Conservation (phyloP, 2,888 invertebrate genomes). For the Dastarcus helophoroides region DNA sequence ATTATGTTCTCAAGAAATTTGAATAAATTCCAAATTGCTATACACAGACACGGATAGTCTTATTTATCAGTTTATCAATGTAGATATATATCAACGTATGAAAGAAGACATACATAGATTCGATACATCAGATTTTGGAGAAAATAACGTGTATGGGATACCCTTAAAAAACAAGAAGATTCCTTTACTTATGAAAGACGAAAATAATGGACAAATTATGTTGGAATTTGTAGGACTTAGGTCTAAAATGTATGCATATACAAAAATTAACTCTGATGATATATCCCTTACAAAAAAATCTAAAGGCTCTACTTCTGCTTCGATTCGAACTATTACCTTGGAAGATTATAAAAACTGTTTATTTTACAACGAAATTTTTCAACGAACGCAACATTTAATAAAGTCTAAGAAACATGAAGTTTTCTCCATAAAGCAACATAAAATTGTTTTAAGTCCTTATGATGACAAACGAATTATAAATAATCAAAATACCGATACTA, state of each 20-base stretch:
- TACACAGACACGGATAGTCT: constrained; percentile 14
- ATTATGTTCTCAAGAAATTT: too few relatives aligned
- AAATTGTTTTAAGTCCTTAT: constrained; percentile 13
- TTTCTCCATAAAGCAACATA: constrained; percentile 12
- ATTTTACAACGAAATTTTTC: constrained; percentile 9
- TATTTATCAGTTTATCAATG: constrained; percentile 9
- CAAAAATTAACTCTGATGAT: constrained; percentile 13
- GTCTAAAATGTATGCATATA: constrained; percentile 18
- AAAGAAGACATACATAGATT: constrained; percentile 12
- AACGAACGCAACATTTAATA: too few relatives aligned
- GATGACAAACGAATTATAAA: constrained; percentile 17
- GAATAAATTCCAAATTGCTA: constrained; percentile 5
- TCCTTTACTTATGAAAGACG: constrained; percentile 27
- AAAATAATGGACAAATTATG: constrained; percentile 22
- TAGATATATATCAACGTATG: constrained; percentile 12
- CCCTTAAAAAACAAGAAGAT: constrained; percentile 24
- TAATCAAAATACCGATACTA: neutral
- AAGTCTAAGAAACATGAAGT: constrained; percentile 13
- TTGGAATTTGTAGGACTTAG: constrained; percentile 24
- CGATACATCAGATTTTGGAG: constrained; percentile 21
- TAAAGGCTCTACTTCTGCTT: constrained; percentile 12
- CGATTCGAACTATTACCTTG: constrained; percentile 13
- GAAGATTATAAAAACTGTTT: constrained; percentile 13
- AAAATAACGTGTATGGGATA: constrained; percentile 20
- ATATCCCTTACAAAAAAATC: constrained; percentile 18